Base-by-base conservation (phyloP, 2,113 vertebrate species). In the Tyrannus savana region DNA sequence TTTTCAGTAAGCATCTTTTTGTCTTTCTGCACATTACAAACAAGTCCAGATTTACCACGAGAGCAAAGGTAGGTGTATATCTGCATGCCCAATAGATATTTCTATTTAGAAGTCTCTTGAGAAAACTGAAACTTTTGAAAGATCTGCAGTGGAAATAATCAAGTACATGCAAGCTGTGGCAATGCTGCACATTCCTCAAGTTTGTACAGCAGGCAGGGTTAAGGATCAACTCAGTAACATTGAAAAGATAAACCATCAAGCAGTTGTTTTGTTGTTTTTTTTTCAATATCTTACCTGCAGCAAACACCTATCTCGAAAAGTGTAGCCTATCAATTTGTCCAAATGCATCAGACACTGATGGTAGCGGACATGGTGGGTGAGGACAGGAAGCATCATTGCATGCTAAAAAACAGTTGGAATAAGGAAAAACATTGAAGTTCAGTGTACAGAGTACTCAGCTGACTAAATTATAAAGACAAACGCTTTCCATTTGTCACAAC, bases 301-400 rank as follows among this genome's bases (percentile, higher is more conserved):
- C 90, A 99, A 98, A 95, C 99, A 99, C 79, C 99, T 99, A 42
- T 99, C 99, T 95, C 98, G 99, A 94, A 99, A 99, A 91, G 98
- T 98, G 91, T 99, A 99, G 81, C 99, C 99, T 64, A 99, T 99
- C 97, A 99, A 88, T 62, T 98, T 98, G 94, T 99, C 99, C 98
- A 99, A 96, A 97, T 99, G 99, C 99, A 99, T 99, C 79, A 99
- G 98, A 76, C 99, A 99, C 87, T 99, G 99, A 95, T 99, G 99
- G 97, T 99, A 99, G n/a, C 99, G 99, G 79, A 99, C 99, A 21
- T 99, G 99, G 96, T 99, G 99, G n/a, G 99, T 99, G 84, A 99
- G 98, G 56, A 99, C 99, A 4, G 99, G 99, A 63, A 99, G 98
- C 99, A 99, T 99, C 99, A 99, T 99, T 35, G 99, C 99, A 11